Evolutionary conservation across 2,888 invertebrate species (phyloP).

Genomic region (Cataglyphis albicans): DNA sequence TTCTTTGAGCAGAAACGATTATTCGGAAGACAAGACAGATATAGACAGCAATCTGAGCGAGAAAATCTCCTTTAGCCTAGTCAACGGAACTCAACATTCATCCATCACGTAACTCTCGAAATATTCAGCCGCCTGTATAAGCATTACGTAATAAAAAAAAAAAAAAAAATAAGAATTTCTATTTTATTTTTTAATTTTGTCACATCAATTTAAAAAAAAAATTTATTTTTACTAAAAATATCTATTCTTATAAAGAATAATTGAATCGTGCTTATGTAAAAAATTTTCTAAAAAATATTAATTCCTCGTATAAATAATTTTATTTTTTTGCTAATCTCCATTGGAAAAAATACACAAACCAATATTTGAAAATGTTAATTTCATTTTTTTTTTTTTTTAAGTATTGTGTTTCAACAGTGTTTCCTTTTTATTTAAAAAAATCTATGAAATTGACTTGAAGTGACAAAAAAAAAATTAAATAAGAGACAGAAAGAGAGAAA

Average conservation of each 20-base stretch:
- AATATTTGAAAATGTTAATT: background rate
- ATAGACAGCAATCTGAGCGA: conserved; percentile 49
- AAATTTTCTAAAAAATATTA: background rate
- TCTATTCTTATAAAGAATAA: conserved; percentile 1
- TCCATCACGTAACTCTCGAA: background rate
- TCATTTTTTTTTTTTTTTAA: background rate
- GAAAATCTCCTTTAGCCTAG: conserved; percentile 27
- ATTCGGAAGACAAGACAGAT: conserved; percentile 55
- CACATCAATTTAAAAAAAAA: background rate
- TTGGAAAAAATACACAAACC: background rate
- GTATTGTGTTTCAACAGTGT: background rate
- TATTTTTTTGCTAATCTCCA: background rate
- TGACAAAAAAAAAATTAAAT: background rate
- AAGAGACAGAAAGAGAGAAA: background rate
- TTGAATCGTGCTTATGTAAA: background rate
- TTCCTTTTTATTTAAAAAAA: conserved; percentile 6
- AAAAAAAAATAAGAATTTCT: too few relatives aligned
- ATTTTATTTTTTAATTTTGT: background rate
- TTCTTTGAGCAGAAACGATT: conserved; percentile 65
- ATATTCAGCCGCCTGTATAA: background rate
- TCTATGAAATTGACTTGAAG: background rate
- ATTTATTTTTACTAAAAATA: background rate
- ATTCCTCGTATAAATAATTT: background rate
- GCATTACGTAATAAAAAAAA: background rate
- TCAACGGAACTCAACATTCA: conserved; percentile 8